Percentiles rank a stretch among this genome's conserved stretches.
These are phyloP conservation scores for Edolisoma coerulescens DNA, from an alignment of 2,113 vertebrate species.

Conservation along the genomic window DNA sequence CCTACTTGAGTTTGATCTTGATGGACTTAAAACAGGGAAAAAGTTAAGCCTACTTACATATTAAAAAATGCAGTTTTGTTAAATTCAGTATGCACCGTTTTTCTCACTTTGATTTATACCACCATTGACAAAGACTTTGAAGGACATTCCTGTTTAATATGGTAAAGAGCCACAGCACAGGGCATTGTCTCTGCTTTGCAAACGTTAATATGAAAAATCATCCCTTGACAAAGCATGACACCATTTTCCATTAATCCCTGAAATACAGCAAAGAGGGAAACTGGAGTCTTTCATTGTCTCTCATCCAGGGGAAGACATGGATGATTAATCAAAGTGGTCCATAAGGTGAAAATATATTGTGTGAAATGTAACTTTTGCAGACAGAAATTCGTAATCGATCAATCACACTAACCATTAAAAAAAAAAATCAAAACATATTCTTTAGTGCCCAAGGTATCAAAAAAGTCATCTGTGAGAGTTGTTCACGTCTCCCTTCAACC, in stretches of 20 bases:
- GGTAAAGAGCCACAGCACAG: slow-evolving; percentile 60
- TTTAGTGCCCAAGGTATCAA: background rate
- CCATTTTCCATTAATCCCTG: slow-evolving; percentile 64
- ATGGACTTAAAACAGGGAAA: slow-evolving; percentile 64
- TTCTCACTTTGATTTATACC: slow-evolving; percentile 71
- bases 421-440: background rate
- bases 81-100: slow-evolving; percentile 63
- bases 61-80: slow-evolving; percentile 75
- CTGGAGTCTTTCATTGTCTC: slow-evolving; percentile 54
- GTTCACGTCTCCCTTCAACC: background rate
- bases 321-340: slow-evolving; percentile 62
- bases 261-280: slow-evolving; percentile 58
- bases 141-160: slow-evolving; percentile 67
- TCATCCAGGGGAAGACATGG: slow-evolving; percentile 37
- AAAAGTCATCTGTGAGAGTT: background rate
- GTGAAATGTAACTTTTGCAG: slow-evolving; percentile 10
- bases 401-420: slow-evolving; percentile 34
- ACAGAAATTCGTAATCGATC: slow-evolving; percentile 16
- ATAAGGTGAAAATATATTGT: slow-evolving; percentile 36
- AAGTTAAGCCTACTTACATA: slow-evolving; percentile 74
- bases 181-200: slow-evolving; percentile 59
- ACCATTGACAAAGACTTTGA: slow-evolving; percentile 61
- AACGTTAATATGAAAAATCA: slow-evolving; percentile 66
- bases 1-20: slow-evolving; percentile 72
- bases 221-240: slow-evolving; percentile 62